Conservation (phyloP, 1,140 invertebrate genomes). For the Cotesia chilonis region DNA sequence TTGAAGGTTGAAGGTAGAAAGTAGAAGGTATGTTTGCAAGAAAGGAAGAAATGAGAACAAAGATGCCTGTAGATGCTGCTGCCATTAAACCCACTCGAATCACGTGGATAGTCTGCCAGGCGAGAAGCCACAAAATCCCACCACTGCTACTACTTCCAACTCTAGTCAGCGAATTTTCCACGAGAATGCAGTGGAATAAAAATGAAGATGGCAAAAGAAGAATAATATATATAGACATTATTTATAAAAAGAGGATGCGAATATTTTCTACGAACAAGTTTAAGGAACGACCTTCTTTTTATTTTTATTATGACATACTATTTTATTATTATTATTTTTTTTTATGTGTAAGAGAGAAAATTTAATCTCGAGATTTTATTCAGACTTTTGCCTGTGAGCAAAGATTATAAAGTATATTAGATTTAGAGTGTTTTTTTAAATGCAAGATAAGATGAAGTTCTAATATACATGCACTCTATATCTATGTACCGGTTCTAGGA, state of each 20-base stretch:
- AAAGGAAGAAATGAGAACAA: constrained; percentile 27
- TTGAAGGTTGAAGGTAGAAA: neutral
- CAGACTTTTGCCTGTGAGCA: too few species aligned
- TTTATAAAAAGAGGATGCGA: neutral
- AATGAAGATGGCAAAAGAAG: constrained; percentile 23
- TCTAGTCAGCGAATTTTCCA: constrained; percentile 29
- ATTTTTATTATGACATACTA: neutral
- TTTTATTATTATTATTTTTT: neutral
- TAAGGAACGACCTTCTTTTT: constrained; percentile 2
- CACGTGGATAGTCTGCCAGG: constrained; percentile 21
- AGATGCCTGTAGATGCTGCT: constrained; percentile 6
- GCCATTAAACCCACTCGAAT: constrained; percentile 27
- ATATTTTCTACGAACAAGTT: constrained; percentile 8
- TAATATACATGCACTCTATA: too few species aligned
- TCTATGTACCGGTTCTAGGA: too few species aligned
- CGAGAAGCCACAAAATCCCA: constrained; percentile 31
- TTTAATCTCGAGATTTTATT: constrained; percentile 12
- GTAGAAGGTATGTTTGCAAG: neutral
- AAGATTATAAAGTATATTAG: too few species aligned
- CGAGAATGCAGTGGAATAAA: constrained; percentile 29
- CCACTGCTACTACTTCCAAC: neutral
- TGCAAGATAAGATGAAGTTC: too few species aligned
- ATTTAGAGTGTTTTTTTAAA: too few species aligned
- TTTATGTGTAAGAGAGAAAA: neutral
- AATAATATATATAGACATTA: constrained; percentile 17